Conservation (phyloP, 2,888 invertebrate species). For the Machimus atricapillus region DNA sequence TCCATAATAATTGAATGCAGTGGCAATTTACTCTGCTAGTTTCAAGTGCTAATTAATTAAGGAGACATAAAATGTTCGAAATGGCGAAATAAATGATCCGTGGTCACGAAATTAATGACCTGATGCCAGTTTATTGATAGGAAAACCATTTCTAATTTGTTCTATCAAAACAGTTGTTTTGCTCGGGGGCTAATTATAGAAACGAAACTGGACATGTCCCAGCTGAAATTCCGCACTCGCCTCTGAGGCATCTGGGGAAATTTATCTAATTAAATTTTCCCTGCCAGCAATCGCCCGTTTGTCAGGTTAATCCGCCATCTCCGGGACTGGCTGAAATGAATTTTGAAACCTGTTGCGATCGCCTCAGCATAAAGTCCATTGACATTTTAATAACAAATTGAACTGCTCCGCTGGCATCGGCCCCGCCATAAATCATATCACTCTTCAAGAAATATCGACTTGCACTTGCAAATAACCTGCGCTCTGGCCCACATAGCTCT, state of each 20-base stretch:
- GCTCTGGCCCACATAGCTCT: slow-evolving; percentile 13
- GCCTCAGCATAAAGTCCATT: slow-evolving; percentile 17
- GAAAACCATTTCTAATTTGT: background rate
- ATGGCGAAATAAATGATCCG: background rate
- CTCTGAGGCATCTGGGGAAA: background rate
- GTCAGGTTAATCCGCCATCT: slow-evolving; percentile 14
- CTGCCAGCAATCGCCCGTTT: background rate
- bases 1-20: background rate
- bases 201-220: background rate
- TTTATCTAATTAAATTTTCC: background rate
- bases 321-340: background rate
- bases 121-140: background rate
- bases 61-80: background rate
- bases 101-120: background rate
- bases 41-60: background rate
- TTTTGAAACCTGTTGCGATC: slow-evolving; percentile 24
- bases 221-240: background rate
- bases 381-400: slow-evolving; percentile 40
- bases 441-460: slow-evolving; percentile 39
- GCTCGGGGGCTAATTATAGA: background rate
- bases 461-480: slow-evolving; percentile 37
- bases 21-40: background rate
- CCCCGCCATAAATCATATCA: slow-evolving; percentile 35
- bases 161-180: background rate
- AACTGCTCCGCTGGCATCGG: slow-evolving; percentile 13